These are phyloP conservation scores for Mya arenaria DNA, from an alignment of 1,140 invertebrate species.

Conservation along the genomic window DNA sequence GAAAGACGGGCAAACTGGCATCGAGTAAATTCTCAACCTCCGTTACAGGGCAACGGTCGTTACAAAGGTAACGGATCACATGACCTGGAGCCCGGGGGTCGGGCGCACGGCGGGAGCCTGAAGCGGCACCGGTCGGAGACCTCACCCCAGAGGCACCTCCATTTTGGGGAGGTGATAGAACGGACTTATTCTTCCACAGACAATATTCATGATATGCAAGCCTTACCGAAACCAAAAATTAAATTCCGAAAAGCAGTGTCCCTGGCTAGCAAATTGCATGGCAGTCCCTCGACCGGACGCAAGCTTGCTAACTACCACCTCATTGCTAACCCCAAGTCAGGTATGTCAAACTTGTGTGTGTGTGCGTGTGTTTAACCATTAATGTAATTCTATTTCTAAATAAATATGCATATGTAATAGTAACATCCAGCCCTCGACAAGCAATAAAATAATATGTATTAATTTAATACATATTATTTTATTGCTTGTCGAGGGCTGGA, in stretches of 20 bases:
- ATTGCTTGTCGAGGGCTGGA: no score
- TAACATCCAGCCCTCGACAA: no score
- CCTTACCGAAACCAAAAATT: constrained; percentile 71
- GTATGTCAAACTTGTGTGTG: constrained; percentile 61
- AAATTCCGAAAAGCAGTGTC: constrained; percentile 79
- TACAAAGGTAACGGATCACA: constrained; percentile 18
- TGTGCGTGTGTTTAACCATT: no score
- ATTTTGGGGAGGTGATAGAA: constrained; percentile 74
- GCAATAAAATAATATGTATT: no score
- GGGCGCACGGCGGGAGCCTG: constrained; percentile 74
- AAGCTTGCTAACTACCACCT: constrained; percentile 79
- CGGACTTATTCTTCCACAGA: constrained; percentile 75
- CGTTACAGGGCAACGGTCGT: constrained; percentile 41
- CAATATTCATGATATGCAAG: constrained; percentile 82
- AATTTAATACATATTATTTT: no score
- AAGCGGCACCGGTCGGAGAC: constrained; percentile 81
- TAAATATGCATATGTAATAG: no score
- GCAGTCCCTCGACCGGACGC: constrained; percentile 77
- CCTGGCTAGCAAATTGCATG: constrained; percentile 76
- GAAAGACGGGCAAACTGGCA: constrained; percentile 75
- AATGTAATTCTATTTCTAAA: no score
- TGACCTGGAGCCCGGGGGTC: constrained; percentile 6
- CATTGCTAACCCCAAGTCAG: constrained; percentile 77
- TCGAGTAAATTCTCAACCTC: constrained; percentile 64
- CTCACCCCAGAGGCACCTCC: constrained; percentile 70